Evolutionary conservation across 2,888 invertebrate species (phyloP), one percentile per base, ranked within the genome.

Genomic region (Caenorhabditis sinica): DNA sequence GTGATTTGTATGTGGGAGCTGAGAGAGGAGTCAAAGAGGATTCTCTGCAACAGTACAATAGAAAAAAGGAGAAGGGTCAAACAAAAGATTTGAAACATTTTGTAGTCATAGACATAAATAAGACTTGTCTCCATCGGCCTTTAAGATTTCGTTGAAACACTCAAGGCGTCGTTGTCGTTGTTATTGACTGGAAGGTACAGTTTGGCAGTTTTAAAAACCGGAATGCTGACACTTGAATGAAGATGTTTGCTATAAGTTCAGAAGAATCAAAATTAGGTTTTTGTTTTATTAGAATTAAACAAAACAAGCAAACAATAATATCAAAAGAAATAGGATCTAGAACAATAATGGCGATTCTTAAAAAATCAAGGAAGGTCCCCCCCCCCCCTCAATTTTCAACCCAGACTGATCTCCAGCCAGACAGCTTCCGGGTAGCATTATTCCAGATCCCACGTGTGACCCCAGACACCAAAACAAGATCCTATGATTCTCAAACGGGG

Each of bases 121-220:
- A 33, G 43, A n/a, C 15, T 40, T 28, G 40, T 17, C 43, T 9
- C 20, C 25, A 15, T 17, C 33, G 61, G 51, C 68, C 61, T 68
- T 76, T 51, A 61, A 49, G 68, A 58, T 76, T 68, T 76, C 76
- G 60, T 76, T 61, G 69, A 76, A 76, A 61, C 68, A 51, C 61
- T 69, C 25, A 76, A 45, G 3, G 45, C 11, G 20, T 25, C 36
- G 25, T 30, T 17, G 17, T 43, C 36, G 40, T 23, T 25, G 49
- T 43, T 49, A 56, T 49, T n/a, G 20, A n/a, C n/a, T 49, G 49
- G 49, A n/a, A n/a, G n/a, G n/a, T n/a, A n/a, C n/a, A n/a, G n/a
- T 49, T 8, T 49, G 8, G 17, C 8, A 49, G 49, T 17, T 49
- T n/a, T 15, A 49, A 25, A 40, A n/a, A n/a, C n/a, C n/a, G n/a